A percentile compares a stretch with the other conserved stretches of the same genome.
These are phyloP conservation scores for Diabrotica undecimpunctata DNA, from an alignment of 1,140 invertebrate genomes.

Conservation along the genomic window DNA sequence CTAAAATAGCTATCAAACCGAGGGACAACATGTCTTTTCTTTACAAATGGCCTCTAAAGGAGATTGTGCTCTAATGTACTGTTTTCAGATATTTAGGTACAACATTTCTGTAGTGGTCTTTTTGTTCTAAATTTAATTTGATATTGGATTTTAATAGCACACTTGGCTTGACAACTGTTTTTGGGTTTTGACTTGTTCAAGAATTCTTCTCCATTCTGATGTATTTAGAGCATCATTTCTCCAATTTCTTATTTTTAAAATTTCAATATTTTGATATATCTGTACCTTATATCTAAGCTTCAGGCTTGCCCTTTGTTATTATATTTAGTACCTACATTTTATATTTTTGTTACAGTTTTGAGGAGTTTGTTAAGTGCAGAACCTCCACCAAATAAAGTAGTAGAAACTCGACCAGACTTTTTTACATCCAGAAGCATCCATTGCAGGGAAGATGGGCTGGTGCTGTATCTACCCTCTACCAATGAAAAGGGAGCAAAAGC, in stretches of 20 bases:
- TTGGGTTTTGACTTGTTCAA: too few relatives aligned
- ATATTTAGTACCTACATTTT: background rate
- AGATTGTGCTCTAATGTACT: background rate
- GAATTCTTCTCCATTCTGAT: too few relatives aligned
- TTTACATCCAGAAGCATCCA: conserved; percentile 61
- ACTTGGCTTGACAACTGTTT: too few relatives aligned
- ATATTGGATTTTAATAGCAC: background rate
- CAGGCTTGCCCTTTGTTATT: too few relatives aligned
- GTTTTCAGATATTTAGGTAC: background rate
- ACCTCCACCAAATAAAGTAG: conserved; percentile 56
- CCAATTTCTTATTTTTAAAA: too few relatives aligned
- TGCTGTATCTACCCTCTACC: conserved; percentile 60
- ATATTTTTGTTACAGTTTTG: conserved; percentile 47
- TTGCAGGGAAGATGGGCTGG: conserved; percentile 65
- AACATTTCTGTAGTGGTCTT: background rate
- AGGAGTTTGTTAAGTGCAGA: conserved; percentile 51
- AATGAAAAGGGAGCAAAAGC: conserved; percentile 53
- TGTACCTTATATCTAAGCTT: too few relatives aligned
- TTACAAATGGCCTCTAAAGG: background rate
- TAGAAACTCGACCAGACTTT: conserved; percentile 64
- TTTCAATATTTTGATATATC: too few relatives aligned
- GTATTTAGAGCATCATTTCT: too few relatives aligned
- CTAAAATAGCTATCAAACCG: too few relatives aligned
- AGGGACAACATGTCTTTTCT: too few relatives aligned
- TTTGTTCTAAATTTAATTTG: background rate